Percentiles rank a stretch among this genome's conserved stretches.
Conservation (phyloP, 2,797 vertebrate genomes). For the Lepilemur ruficaudatus region DNA sequence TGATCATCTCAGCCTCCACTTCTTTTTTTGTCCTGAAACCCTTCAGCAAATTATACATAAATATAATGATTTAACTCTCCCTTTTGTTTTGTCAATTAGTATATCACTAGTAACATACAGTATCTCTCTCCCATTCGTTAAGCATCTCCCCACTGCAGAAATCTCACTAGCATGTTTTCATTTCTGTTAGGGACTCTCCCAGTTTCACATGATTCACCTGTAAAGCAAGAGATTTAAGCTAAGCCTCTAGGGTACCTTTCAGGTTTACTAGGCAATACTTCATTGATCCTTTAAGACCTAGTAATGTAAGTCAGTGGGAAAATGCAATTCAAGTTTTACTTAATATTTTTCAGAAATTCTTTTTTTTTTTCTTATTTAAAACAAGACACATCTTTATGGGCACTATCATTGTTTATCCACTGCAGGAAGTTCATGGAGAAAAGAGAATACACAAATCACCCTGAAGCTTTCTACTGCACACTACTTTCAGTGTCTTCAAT, state of each 20-base stretch:
- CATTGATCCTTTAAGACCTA: neutral
- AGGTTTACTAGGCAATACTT: neutral
- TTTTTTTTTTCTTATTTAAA: neutral
- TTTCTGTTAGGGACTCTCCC: neutral
- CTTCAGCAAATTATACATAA: neutral
- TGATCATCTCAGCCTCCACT: neutral
- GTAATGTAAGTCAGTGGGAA: neutral
- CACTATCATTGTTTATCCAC: neutral
- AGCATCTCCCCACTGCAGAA: neutral
- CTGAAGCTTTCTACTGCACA: neutral
- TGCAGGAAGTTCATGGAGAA: neutral
- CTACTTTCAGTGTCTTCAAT: neutral
- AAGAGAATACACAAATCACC: neutral
- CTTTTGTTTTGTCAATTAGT: neutral
- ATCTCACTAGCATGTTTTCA: neutral
- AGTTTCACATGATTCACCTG: neutral
- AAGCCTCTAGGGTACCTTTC: neutral
- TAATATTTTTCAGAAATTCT: conserved; percentile 2
- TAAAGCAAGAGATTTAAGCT: neutral
- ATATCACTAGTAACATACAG: neutral
- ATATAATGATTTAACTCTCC: neutral
- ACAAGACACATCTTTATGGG: neutral
- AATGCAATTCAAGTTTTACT: conserved; percentile 15
- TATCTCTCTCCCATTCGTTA: neutral
- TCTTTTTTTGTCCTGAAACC: neutral